Evolutionary conservation across 23 tunicate genomes (phyloP).

Genomic region (Clavelina lepadiformis): DNA sequence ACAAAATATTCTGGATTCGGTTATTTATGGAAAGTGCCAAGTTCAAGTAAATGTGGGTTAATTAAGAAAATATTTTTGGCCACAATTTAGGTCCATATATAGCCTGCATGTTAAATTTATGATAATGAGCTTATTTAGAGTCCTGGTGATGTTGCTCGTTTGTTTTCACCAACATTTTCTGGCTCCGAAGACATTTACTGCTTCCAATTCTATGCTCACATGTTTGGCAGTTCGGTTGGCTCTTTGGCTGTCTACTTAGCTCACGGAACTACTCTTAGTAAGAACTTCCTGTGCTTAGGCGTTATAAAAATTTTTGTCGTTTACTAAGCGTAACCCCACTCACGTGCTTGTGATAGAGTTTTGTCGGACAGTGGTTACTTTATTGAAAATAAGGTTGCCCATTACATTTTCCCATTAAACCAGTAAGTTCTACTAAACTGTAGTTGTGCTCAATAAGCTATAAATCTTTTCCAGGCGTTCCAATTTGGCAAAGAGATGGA

Average conservation of each 20-base stretch:
- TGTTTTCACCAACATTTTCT: constrained; percentile 49
- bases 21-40: too few relatives aligned
- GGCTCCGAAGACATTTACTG: constrained; percentile 26
- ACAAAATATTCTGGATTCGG: too few relatives aligned
- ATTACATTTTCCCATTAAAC: not conserved
- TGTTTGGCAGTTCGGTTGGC: constrained; percentile 56
- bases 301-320: not conserved
- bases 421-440: not conserved
- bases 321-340: too few relatives aligned
- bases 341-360: too few relatives aligned
- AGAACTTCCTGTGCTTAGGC: not conserved
- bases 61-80: too few relatives aligned
- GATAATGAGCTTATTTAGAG: too few relatives aligned
- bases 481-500: constrained; percentile 44
- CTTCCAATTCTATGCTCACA: constrained; percentile 64
- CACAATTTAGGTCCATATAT: too few relatives aligned
- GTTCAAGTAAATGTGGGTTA: too few relatives aligned
- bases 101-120: too few relatives aligned
- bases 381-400: not conserved
- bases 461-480: not conserved
- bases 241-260: constrained; percentile 22
- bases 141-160: constrained; percentile 29
- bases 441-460: not conserved
- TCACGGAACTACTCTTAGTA: constrained; percentile 42
- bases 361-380: too few relatives aligned